These are phyloP conservation scores for Synchiropus splendidus DNA, from an alignment of 2,113 vertebrate genomes.

Conservation along the genomic window DNA sequence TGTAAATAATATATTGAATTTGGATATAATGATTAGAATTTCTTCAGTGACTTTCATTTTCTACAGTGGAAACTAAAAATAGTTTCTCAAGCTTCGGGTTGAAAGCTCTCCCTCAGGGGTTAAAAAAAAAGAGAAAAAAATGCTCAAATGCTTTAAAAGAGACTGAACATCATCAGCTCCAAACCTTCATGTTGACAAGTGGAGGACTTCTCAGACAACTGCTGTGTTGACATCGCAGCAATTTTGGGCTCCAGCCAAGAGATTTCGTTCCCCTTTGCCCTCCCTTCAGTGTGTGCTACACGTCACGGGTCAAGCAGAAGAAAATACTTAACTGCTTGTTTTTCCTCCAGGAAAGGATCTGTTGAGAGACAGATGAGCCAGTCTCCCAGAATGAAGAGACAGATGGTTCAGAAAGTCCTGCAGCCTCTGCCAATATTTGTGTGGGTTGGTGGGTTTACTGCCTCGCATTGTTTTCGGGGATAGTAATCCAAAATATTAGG, in stretches of 20 bases:
- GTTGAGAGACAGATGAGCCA: slow-evolving; percentile 46
- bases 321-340: slow-evolving; percentile 52
- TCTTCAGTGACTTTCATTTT: too few relatives aligned
- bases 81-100: slow-evolving; percentile 3
- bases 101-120: slow-evolving; percentile 10
- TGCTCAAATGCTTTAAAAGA: slow-evolving; percentile 16
- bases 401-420: slow-evolving; percentile 24
- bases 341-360: slow-evolving; percentile 46
- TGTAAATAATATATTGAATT: too few relatives aligned
- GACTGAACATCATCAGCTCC: slow-evolving; percentile 15
- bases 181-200: slow-evolving; percentile 37
- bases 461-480: slow-evolving; percentile 10
- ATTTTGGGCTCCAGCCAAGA: slow-evolving; percentile 17
- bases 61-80: too few relatives aligned
- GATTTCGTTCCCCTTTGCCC: slow-evolving; percentile 20
- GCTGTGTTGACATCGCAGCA: slow-evolving; percentile 42
- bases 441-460: slow-evolving; percentile 28
- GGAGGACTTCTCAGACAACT: slow-evolving; percentile 25
- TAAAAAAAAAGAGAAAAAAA: slow-evolving; percentile 13
- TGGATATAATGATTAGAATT: too few relatives aligned
- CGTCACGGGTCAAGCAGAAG: slow-evolving; percentile 52
- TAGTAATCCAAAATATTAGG: slow-evolving; percentile 21
- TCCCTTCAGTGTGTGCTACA: slow-evolving; percentile 13
- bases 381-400: slow-evolving; percentile 34
- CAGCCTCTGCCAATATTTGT: slow-evolving; percentile 13